Percentiles rank a stretch among this genome's conserved stretches.
Evolutionary conservation across 2,113 vertebrate genomes (phyloP).

Genomic region (Pristiophorus japonicus): DNA sequence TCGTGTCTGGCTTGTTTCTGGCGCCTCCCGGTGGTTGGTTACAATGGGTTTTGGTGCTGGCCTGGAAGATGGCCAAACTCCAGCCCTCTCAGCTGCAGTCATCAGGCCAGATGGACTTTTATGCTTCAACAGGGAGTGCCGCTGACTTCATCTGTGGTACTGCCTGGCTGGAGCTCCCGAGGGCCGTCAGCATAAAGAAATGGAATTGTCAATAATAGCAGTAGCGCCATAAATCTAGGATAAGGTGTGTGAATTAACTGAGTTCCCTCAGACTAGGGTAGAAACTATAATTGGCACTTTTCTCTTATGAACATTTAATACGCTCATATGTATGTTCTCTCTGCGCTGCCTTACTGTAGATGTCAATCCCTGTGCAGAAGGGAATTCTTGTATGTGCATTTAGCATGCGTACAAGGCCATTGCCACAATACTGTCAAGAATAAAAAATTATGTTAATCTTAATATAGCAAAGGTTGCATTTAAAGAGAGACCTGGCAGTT

Average conservation of each 20-base stretch:
- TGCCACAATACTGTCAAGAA: background rate
- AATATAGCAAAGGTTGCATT: background rate
- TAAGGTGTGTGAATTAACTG: background rate
- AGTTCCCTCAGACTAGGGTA: background rate
- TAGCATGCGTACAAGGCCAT: background rate
- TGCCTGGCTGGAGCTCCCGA: background rate
- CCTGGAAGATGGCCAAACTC: background rate
- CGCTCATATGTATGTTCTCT: background rate
- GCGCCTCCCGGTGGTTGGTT: background rate
- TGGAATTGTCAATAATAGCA: background rate
- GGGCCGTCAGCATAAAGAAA: background rate
- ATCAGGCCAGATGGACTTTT: background rate
- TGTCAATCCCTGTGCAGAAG: background rate
- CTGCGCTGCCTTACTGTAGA: background rate
- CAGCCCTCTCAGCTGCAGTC: background rate
- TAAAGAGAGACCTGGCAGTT: background rate
- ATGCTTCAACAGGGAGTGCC: no score
- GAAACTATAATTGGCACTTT: background rate
- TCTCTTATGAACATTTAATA: constrained; percentile 12
- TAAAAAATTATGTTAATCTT: background rate
- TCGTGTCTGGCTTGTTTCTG: background rate
- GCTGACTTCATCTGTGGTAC: background rate
- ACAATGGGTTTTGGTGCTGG: background rate
- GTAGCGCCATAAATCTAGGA: background rate
- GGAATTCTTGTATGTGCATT: background rate